Evolutionary conservation across 35 echinoderm and acorn worm genomes (phyloP).

Genomic region (Stichopus chloronotus): DNA sequence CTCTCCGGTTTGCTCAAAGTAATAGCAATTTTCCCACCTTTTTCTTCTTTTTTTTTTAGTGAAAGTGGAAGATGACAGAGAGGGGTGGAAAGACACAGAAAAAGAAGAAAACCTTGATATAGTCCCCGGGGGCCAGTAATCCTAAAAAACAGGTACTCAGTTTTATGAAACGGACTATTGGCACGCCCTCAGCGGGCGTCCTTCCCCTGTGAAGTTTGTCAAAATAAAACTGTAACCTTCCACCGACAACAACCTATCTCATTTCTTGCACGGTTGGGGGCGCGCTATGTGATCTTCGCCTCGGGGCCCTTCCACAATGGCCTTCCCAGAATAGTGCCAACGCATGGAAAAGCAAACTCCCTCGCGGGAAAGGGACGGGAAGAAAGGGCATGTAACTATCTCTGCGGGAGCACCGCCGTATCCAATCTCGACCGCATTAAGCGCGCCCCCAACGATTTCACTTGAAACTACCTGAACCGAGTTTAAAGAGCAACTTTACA

Average conservation of each 20-base stretch:
- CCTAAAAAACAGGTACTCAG: slow-evolving; percentile 45
- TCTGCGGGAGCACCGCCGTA: not conserved
- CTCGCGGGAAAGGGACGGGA: slow-evolving; percentile 16
- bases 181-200: slow-evolving; percentile 48
- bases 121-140: slow-evolving; percentile 40
- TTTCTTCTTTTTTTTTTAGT: not conserved
- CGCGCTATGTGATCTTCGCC: slow-evolving; percentile 42
- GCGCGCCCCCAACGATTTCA: not conserved
- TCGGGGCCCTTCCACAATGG: slow-evolving; percentile 34
- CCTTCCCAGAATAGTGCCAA: slow-evolving; percentile 55
- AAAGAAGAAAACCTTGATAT: slow-evolving; percentile 27
- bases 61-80: too few relatives aligned
- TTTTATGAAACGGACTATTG: slow-evolving; percentile 35
- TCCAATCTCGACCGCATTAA: not conserved
- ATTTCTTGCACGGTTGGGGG: slow-evolving; percentile 46
- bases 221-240: slow-evolving; percentile 62
- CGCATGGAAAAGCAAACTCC: not conserved
- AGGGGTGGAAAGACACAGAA: not conserved
- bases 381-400: slow-evolving; percentile 3
- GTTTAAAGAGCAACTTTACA: not conserved
- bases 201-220: slow-evolving; percentile 55
- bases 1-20: not conserved
- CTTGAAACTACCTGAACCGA: not conserved
- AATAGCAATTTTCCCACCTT: slow-evolving; percentile 59
- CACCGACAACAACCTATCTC: slow-evolving; percentile 26